A percentile compares a stretch with the other conserved stretches of the same genome.
Conservation (phyloP, 2,113 vertebrate species). For the Felis catus region DNA sequence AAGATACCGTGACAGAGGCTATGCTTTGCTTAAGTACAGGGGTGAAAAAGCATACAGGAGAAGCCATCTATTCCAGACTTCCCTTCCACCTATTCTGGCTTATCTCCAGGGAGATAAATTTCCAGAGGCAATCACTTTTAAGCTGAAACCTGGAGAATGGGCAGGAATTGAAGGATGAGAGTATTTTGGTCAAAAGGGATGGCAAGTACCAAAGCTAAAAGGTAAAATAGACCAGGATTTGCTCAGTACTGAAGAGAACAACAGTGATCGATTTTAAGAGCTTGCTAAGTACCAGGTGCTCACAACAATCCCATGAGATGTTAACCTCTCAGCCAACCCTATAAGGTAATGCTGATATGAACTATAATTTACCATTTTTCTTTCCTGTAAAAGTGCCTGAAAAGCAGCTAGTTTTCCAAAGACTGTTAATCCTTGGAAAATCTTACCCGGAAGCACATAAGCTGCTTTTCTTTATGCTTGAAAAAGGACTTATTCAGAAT, state of each 20-base stretch:
- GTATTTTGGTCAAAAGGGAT: neutral
- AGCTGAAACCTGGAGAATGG: neutral
- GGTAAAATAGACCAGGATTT: neutral
- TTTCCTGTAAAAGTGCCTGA: neutral
- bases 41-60: neutral
- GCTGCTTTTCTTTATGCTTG: constrained; percentile 4
- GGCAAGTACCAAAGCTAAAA: neutral
- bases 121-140: neutral
- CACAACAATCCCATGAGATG: neutral
- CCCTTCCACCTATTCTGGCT: neutral
- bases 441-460: neutral
- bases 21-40: neutral
- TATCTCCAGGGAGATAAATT: neutral
- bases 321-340: neutral
- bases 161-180: neutral
- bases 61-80: neutral
- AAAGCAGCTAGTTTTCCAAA: constrained; percentile 34
- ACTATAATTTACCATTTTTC: neutral
- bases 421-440: constrained; percentile 30
- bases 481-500: neutral
- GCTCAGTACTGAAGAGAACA: neutral
- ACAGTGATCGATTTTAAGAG: neutral
- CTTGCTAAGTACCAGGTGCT: neutral
- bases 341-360: neutral
- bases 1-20: neutral